Percentiles rank a stretch among this genome's conserved stretches.
Evolutionary conservation across 2,113 vertebrate species (phyloP).

Genomic region (Stomatorhinus ivindoensis): DNA sequence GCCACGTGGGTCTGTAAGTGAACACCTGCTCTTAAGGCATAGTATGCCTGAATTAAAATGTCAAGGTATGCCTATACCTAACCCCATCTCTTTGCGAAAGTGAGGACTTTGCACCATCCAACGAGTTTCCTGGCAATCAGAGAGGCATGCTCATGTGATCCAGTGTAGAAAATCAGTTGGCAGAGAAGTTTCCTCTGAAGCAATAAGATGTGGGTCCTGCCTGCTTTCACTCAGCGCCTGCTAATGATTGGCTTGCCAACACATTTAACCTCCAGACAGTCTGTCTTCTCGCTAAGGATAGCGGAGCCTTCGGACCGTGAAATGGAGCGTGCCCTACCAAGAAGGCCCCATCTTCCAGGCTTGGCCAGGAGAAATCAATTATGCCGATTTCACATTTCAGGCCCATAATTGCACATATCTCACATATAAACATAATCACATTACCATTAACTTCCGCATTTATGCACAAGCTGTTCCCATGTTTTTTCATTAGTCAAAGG

Average conservation of each 20-base stretch:
- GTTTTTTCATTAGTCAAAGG: slow-evolving; percentile 10
- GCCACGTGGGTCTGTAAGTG: background rate
- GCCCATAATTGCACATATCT: slow-evolving; percentile 7
- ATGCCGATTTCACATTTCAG: slow-evolving; percentile 37
- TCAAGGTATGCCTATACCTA: background rate
- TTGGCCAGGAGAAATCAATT: slow-evolving; percentile 43
- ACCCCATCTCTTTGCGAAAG: background rate
- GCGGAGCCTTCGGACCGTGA: slow-evolving; percentile 52
- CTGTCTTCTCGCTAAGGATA: slow-evolving; percentile 51
- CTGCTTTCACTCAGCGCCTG: slow-evolving; percentile 41
- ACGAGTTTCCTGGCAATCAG: background rate
- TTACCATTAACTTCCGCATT: slow-evolving; percentile 3
- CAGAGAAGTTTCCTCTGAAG: slow-evolving; percentile 26
- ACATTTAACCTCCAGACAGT: slow-evolving; percentile 57
- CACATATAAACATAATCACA: slow-evolving; percentile 12
- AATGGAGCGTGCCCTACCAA: slow-evolving; percentile 50
- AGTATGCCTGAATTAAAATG: background rate
- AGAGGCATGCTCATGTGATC: background rate
- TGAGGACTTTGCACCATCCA: background rate
- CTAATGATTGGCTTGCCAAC: slow-evolving; percentile 52
- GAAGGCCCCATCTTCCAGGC: slow-evolving; percentile 39
- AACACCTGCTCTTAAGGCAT: background rate
- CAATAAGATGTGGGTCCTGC: slow-evolving; percentile 17
- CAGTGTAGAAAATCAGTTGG: background rate
- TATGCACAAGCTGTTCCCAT: slow-evolving; percentile 8